Base-by-base conservation (phyloP, 2,888 invertebrate species). In the Aphidoletes aphidimyza region DNA sequence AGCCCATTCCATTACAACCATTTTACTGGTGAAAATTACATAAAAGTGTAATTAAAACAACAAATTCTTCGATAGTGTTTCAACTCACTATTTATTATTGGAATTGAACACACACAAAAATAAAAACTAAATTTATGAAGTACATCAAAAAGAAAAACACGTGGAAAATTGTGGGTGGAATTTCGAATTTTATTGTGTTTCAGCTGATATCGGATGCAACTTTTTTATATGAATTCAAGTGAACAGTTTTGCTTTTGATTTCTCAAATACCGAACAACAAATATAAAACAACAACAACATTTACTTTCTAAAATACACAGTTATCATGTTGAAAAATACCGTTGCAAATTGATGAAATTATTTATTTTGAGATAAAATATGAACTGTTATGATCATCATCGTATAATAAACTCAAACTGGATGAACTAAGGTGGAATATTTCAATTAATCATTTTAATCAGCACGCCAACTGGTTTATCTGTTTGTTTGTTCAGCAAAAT, bases 371-470 rank as follows among this genome's bases (percentile, higher is more conserved):
- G 14, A 47, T 47, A 17, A 47, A 47, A 54, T 54, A n/a, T 3
- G 22, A 22, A 22, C 22, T 47, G 9, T 47, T 54, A 14, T 22
- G 54, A 22, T 54, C 22, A 54, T 54, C 22, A 54, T 22, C n/a
- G 9, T 22, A 54, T 54, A 54, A 54, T 54, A n/a, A 54, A 54
- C 54, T 22, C n/a, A 39, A 11, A n/a, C n/a, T 11, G 39, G 11
- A 39, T 39, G 39, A 11, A 11, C 39, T 11, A 39, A 39, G 5
- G 1, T 5, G 22, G 9, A 6, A 54, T 22, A 22, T 54, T 54
- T 22, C 22, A 54, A 54, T 54, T 54, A 54, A 54, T 54, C 54
- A 54, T 22, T 54, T 54, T 54, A 54, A 54, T 54, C 54, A 22
- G 22, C 22, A 22, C 9, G 6, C 1, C 54, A 54, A 47, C 3